phyloP scores from a whole-genome alignment of 2,797 vertebrate species.

The Acanthopagrus latus region DNA sequence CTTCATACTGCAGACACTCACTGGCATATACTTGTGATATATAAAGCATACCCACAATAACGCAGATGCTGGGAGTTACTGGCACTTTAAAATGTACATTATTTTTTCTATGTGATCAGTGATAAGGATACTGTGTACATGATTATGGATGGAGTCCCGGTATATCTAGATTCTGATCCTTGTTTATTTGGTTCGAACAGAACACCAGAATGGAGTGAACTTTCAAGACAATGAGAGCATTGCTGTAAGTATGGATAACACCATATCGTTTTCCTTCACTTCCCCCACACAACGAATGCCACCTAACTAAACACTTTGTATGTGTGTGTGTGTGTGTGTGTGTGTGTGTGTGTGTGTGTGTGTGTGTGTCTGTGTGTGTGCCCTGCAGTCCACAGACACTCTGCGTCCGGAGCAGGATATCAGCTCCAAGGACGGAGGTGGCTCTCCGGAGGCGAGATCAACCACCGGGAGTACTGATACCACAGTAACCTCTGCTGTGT shows the following conservation, averaged over 20 bases:
- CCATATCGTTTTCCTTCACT: slow-evolving; percentile 26
- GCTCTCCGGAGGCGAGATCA: slow-evolving; percentile 65
- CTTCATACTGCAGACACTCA: not conserved
- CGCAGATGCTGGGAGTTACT: no score
- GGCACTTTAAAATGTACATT: no score
- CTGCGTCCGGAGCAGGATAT: slow-evolving; percentile 82
- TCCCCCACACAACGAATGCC: slow-evolving; percentile 21
- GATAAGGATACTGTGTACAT: no score
- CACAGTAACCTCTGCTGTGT: slow-evolving; percentile 67
- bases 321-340: slow-evolving; percentile 8
- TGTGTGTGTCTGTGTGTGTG: slow-evolving; percentile 22
- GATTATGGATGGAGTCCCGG: slow-evolving; percentile 21
- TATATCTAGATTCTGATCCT: slow-evolving; percentile 42
- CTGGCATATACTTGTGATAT: no score
- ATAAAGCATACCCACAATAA: no score
- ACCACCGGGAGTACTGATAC: slow-evolving; percentile 64
- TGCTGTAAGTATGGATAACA: slow-evolving; percentile 84
- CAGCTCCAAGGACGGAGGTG: slow-evolving; percentile 84
- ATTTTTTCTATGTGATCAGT: no score
- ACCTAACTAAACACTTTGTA: slow-evolving; percentile 14
- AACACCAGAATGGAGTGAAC: slow-evolving; percentile 87
- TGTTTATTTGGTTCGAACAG: slow-evolving; percentile 74
- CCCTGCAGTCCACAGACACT: slow-evolving; percentile 79
- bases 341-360: slow-evolving; percentile 11
- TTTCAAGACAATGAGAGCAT: slow-evolving; percentile 88